These are phyloP conservation scores for Acanthoscelides obtectus DNA, from an alignment of 2,888 invertebrate species.

Conservation along the genomic window DNA sequence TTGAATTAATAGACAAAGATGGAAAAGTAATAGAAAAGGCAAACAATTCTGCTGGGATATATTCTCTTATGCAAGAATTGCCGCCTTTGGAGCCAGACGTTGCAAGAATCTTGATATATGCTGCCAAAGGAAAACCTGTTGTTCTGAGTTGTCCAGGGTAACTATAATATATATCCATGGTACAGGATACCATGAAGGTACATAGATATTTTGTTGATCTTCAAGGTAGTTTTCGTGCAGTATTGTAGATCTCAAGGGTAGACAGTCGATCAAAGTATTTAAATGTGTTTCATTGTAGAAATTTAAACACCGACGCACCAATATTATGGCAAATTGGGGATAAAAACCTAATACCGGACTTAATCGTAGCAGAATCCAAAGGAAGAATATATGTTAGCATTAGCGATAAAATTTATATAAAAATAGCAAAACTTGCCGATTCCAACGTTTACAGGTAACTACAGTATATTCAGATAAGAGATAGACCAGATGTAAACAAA, in stretches of 20 bases:
- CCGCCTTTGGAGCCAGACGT: conserved; percentile 48
- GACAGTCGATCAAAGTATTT: no score
- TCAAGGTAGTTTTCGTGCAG: no score
- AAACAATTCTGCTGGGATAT: conserved; percentile 60
- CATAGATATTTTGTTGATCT: no score
- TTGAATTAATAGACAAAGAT: conserved; percentile 51
- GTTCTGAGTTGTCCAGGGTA: conserved; percentile 52
- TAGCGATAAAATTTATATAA: conserved; percentile 55
- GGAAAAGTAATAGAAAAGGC: conserved; percentile 54
- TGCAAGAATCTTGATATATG: conserved; percentile 45
- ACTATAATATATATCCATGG: conserved; percentile 1
- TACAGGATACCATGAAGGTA: no score
- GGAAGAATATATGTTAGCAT: conserved; percentile 56
- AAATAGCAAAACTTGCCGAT: conserved; percentile 51
- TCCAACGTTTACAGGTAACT: conserved; percentile 59
- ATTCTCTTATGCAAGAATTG: conserved; percentile 50
- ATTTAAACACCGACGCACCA: conserved; percentile 52
- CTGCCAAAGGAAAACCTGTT: conserved; percentile 39
- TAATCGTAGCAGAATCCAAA: conserved; percentile 48
- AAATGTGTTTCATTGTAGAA: conserved; percentile 41
- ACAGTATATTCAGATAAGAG: no score
- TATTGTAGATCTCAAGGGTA: no score
- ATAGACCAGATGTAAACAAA: no score
- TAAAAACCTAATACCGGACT: conserved; percentile 49
- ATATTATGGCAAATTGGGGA: conserved; percentile 55